phyloP scores from a whole-genome alignment of 2,888 invertebrate species.

The Linyphia triangularis region DNA sequence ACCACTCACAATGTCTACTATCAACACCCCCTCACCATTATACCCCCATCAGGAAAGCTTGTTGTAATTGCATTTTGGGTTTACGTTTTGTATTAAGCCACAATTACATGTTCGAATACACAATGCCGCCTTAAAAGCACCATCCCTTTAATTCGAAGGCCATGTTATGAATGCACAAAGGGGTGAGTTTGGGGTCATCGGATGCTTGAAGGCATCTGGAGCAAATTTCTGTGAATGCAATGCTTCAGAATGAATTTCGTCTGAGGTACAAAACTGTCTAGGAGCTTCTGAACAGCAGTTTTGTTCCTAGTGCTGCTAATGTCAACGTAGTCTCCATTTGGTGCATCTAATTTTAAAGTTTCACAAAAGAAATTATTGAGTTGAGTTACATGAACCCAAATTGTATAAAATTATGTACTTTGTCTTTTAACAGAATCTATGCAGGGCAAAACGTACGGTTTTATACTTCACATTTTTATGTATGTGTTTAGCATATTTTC shows the following conservation, averaged over 20 bases:
- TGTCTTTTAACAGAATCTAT: too few relatives aligned
- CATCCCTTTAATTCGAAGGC: constrained; percentile 4
- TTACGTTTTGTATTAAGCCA: constrained; percentile 51
- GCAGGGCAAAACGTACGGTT: too few relatives aligned
- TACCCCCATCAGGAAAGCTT: not conserved
- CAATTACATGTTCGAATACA: constrained; percentile 51
- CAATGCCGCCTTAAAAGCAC: constrained; percentile 41
- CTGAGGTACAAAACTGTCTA: not conserved
- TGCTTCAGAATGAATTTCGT: not conserved
- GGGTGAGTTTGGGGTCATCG: not conserved
- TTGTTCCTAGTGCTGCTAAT: too few relatives aligned
- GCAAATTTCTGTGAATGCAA: not conserved
- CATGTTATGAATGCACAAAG: constrained; percentile 2
- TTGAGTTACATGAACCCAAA: too few relatives aligned
- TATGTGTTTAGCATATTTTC: too few relatives aligned
- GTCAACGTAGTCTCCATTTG: too few relatives aligned
- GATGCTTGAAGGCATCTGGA: not conserved
- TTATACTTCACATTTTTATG: too few relatives aligned
- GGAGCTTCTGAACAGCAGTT: not conserved
- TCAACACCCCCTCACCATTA: not conserved
- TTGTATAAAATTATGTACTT: too few relatives aligned
- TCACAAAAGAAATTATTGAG: too few relatives aligned
- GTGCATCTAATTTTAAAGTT: too few relatives aligned
- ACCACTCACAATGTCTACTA: constrained; percentile 35
- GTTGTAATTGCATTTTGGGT: constrained; percentile 52